These are phyloP conservation scores for Pseudopodoces humilis DNA, from an alignment of 2,113 vertebrate genomes.

Conservation along the genomic window DNA sequence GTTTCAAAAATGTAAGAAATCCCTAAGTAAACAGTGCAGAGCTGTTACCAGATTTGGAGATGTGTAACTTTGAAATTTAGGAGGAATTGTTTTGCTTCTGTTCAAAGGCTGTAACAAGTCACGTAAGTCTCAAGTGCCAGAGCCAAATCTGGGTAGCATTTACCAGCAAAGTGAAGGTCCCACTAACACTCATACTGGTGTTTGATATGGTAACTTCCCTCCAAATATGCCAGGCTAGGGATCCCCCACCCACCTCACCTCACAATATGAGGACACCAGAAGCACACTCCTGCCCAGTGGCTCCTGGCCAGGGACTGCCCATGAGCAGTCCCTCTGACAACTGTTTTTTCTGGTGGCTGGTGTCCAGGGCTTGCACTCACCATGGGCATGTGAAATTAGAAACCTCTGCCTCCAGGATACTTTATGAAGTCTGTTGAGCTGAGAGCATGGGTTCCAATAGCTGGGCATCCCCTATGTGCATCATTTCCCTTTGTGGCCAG, in stretches of 20 bases:
- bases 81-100: neutral
- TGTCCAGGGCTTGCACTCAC: neutral
- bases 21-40: neutral
- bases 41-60: neutral
- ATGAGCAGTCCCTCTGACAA: neutral
- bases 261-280: neutral
- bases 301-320: neutral
- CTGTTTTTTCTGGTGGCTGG: neutral
- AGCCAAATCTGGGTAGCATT: neutral
- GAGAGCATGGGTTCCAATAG: neutral
- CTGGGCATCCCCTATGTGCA: rapidly evolving
- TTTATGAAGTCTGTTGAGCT: neutral
- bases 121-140: neutral
- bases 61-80: neutral
- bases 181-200: neutral
- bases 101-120: neutral
- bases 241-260: neutral
- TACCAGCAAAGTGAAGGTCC: neutral
- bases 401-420: neutral
- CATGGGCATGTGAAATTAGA: neutral
- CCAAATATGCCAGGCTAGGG: neutral
- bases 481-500: neutral
- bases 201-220: neutral
- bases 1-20: conserved; percentile 17
- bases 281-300: neutral